Evolutionary conservation across 1,140 invertebrate species (phyloP), one percentile per base, ranked within the genome.

Genomic region (Neotoxoptera formosana): DNA sequence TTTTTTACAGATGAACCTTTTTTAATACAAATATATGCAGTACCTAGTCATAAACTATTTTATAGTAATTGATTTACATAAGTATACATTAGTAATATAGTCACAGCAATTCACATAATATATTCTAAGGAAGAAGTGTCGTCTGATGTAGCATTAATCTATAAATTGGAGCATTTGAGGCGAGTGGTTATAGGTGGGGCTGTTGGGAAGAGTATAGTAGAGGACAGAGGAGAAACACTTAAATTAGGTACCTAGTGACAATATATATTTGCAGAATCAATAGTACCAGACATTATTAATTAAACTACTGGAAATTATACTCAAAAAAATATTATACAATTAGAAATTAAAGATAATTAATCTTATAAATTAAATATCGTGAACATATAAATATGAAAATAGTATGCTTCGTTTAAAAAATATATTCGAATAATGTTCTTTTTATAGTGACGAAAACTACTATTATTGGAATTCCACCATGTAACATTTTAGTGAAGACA

Each of bases 381-480:
- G 20, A 81, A 21, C 7, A 41, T 84, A 41, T 21, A 25, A 23
- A 84, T 45, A 36, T 84, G 21, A 84, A 45, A 84, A 45, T 2
- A 81, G 30, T 81, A 81, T 2, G 6, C 7, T 14, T 81, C n/a
- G 36, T 81, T 36, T 4, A 81, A 41, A 9, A 1, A 41, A 41
- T 41, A 41, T 21, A 23, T 83, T 41, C 51, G 30, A 48, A 86
- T 25, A 86, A 25, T 87, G 45, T 47, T 87, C 8, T 47, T 47
- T 47, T 45, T 17, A 17, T 87, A 30, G 4, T 48, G 84, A 87
- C 9, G 17, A 45, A 30, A 47, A 87, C 45, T 47, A 34, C 84
- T 87, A n/a, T n/a, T 87, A 87, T 48, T 87, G 7, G 86, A 87
- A 87, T 48, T 87, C 30, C 86, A 45, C 4, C 86, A n/a, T 47